phyloP scores from a whole-genome alignment of 2,797 vertebrate species.

The Gymnocypris eckloni region DNA sequence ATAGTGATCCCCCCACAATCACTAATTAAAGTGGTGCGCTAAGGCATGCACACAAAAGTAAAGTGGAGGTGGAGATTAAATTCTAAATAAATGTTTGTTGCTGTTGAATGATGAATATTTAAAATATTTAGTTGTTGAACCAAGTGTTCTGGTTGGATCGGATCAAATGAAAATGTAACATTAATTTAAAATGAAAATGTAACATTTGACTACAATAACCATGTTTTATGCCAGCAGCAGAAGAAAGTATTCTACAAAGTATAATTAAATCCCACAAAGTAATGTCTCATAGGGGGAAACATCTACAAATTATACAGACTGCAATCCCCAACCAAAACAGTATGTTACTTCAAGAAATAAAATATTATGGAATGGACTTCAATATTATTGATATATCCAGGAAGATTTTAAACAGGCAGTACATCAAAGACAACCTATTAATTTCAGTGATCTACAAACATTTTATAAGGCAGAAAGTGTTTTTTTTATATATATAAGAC shows the following conservation, averaged over 20 bases:
- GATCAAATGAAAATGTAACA: neutral
- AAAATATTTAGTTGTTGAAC: neutral
- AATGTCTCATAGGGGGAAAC: neutral
- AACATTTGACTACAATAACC: neutral
- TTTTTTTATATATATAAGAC: neutral
- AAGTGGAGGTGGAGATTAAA: neutral
- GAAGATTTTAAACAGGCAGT: neutral
- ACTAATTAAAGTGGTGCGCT: neutral
- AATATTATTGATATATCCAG: neutral
- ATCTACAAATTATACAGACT: too few species aligned
- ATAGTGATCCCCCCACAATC: neutral
- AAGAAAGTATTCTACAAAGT: conserved; percentile 11
- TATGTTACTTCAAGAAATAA: neutral
- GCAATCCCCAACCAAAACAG: neutral
- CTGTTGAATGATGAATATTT: neutral
- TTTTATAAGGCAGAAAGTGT: neutral
- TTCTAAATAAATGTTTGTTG: neutral
- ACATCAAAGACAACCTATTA: too few species aligned
- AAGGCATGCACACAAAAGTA: neutral
- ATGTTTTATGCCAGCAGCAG: neutral
- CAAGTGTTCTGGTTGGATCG: neutral
- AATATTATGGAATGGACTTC: neutral
- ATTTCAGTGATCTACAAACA: neutral
- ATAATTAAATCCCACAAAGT: neutral
- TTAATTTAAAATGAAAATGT: neutral